Evolutionary conservation across 2,888 invertebrate genomes (phyloP).

Genomic region (Ethmia dodecea): DNA sequence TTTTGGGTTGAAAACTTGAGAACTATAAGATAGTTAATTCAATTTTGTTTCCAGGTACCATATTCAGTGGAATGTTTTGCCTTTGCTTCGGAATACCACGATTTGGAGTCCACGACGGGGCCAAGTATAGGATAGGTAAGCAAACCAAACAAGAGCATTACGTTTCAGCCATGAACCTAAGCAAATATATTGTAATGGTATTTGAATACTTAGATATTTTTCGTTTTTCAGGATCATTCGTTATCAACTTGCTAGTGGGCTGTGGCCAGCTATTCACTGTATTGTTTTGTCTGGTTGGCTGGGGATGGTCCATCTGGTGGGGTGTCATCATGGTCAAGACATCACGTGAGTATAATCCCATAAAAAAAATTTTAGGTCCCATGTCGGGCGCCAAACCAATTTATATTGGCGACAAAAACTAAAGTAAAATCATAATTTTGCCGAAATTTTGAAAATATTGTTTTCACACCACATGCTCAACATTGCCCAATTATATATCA

Average conservation of each 20-base stretch:
- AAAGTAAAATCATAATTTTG: too few relatives aligned
- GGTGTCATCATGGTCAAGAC: constrained; percentile 94
- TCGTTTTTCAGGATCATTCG: constrained; percentile 77
- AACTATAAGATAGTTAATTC: too few relatives aligned
- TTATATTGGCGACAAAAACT: too few relatives aligned
- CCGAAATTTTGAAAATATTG: too few relatives aligned
- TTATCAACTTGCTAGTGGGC: constrained; percentile 92
- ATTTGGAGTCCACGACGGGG: constrained; percentile 88
- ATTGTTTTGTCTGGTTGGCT: constrained; percentile 95
- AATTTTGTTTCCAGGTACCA: constrained; percentile 81
- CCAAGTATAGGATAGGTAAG: constrained; percentile 83
- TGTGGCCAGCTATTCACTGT: constrained; percentile 94
- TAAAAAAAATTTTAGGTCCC: not conserved
- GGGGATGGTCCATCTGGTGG: constrained; percentile 99
- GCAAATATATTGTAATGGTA: too few relatives aligned
- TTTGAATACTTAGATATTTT: too few relatives aligned
- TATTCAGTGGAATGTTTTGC: constrained; percentile 92
- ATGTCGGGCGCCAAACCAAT: not conserved
- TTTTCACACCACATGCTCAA: too few relatives aligned
- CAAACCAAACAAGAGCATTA: too few relatives aligned
- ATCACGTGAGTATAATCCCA: constrained; percentile 84
- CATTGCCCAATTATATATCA: too few relatives aligned
- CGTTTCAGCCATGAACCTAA: too few relatives aligned
- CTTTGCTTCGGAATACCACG: constrained; percentile 93
- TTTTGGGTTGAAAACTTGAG: too few relatives aligned